Base-by-base conservation (phyloP, 2,888 invertebrate genomes). In the Disparrhopalites patrizii region DNA sequence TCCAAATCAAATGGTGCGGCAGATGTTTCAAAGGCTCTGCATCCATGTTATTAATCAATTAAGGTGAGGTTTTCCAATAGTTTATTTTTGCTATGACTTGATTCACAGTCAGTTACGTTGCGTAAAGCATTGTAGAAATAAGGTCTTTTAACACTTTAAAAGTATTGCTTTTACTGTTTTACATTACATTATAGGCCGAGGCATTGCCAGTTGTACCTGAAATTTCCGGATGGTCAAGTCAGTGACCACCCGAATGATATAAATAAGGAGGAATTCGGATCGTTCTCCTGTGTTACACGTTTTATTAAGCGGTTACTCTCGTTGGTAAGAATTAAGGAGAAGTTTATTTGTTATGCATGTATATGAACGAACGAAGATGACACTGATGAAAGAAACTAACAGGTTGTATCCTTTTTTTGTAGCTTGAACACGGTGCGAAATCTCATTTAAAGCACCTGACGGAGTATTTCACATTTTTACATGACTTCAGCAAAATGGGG, bases 401-500 rank as follows among this genome's bases (percentile, higher is more conserved):
- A n/a, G n/a, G n/a, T n/a, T n/a, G n/a, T n/a, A n/a, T 47, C 25
- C 3, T 47, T 20, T 43, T 69, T 69, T 68, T 69, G 18, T 73
- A 87, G 79, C 88, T 92, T 88, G 93, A 93, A 77, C 90, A 89
- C 77, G 90, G 91, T 55, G 93, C 91, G 38, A 88, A 91, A 74
- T 87, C 89, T 30, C 91, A 93, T 79, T 79, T 92, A 68, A 87
- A 91, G 68, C 91, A 95, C 79, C 81, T 96, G 71, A 91, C 93
- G 0, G 96, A 96, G 79, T 95, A 93, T 80, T 96, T 96, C 79
- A 88, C 90, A 40, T 85, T 96, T 76, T 81, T 96, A 69, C 89
- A 92, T 78, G 95, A 96, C 79, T 95, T 95, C 80, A 92, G 93
- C 75, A 90, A 93, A 79, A 91, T 94, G 91, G 94, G 95, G 0